Conservation (phyloP, 1,140 invertebrate species). For the Drosophila carrolli region DNA sequence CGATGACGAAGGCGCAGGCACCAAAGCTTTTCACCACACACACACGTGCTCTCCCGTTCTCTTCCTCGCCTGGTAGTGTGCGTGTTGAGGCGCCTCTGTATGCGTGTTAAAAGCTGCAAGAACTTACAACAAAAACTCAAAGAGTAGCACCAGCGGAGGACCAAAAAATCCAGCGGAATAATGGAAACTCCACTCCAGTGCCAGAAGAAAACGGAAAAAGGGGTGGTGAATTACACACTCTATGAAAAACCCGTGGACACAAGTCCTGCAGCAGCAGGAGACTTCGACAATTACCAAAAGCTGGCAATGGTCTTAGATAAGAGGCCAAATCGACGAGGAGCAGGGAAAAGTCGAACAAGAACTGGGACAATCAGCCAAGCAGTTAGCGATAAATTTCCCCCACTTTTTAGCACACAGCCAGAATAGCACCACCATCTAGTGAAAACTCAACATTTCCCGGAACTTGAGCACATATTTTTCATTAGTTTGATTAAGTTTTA, state of each 20-base stretch:
- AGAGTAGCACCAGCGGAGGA: slow-evolving; percentile 24
- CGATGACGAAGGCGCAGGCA: slow-evolving; percentile 10
- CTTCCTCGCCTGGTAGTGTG: slow-evolving; percentile 24
- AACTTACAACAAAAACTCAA: slow-evolving; percentile 47
- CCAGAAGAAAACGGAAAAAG: slow-evolving; percentile 9
- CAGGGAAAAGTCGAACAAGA: slow-evolving; percentile 27
- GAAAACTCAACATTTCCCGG: too few species aligned
- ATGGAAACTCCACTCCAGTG: slow-evolving; percentile 3
- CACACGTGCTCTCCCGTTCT: not conserved
- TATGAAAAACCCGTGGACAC: slow-evolving; percentile 12
- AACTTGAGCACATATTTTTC: too few species aligned
- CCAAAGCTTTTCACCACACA: slow-evolving; percentile 45
- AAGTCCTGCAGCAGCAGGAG: slow-evolving; percentile 13
- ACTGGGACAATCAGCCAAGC: slow-evolving; percentile 41
- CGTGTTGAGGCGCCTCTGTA: slow-evolving; percentile 57
- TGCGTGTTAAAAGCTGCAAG: slow-evolving; percentile 78
- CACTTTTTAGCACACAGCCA: slow-evolving; percentile 8
- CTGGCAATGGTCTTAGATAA: slow-evolving; percentile 44
- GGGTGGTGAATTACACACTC: slow-evolving; percentile 4
- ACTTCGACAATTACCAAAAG: slow-evolving; percentile 38
- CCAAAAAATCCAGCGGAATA: slow-evolving; percentile 14
- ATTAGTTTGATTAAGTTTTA: too few species aligned
- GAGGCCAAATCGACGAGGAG: slow-evolving; percentile 22
- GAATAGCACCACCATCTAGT: not conserved
- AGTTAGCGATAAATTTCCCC: slow-evolving; percentile 45